Base-by-base conservation (phyloP, 2,888 invertebrate species). In the Polia nebulosa region DNA sequence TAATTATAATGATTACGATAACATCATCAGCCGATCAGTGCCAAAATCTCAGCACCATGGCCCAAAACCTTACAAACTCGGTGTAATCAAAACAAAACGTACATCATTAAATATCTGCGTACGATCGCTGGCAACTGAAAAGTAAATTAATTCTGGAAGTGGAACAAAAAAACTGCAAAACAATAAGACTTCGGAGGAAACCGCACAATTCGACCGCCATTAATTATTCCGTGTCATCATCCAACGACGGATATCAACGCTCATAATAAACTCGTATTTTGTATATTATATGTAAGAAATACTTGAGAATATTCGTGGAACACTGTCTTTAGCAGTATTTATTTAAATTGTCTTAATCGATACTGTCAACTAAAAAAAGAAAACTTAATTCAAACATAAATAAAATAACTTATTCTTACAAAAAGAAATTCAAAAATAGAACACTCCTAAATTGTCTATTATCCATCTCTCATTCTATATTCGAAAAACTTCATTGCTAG, bases 121-220 rank as follows among this genome's bases (percentile, higher is more conserved):
- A 85, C 90, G 94, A 94, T 92, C 88, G 91, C 90, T 86, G 87
- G 86, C 89, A 85, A 84, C 82, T 82, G 82, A 84, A 88, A 90
- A 90, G 90, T 90, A 92, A 93, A 94, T 94, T 92, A 92, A 91
- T 92, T 91, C 89, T 87, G 82, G 83, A 86, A 90, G 85, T 91
- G 90, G 90, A 90, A 92, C 92, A 92, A 93, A 93, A 81, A 83
- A 83, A 81, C 78, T 73, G 78, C 83, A 75, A 84, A 84, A 83
- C 83, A 83, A 83, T 83, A 81, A 83, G 84, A 77, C 81, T 82
- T 77, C 67, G 84, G 82, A 80, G 84, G 82, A 83, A 84, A 82
- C 84, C 82, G 75, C 80, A 84, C 83, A 85, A 83, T 87, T 88
- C 85, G 84, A 65, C 84, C 80, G 86, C 86, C 90, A 92, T 93